These are phyloP conservation scores for Enteromius viviparus DNA, from an alignment of 2,797 vertebrate species.

Conservation along the genomic window DNA sequence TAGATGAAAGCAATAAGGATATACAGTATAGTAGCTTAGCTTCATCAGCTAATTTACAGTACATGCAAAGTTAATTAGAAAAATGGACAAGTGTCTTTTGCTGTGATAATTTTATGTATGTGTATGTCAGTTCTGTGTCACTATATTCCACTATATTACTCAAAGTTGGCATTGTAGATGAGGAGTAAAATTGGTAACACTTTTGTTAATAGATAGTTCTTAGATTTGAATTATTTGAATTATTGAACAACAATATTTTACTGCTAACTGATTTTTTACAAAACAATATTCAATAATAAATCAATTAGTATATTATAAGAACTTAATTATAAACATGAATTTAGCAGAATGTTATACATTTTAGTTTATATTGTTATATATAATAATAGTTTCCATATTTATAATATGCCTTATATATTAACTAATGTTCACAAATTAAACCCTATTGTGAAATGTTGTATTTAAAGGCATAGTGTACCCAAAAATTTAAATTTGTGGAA, in stretches of 20 bases:
- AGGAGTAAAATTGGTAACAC: neutral
- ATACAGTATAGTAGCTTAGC: neutral
- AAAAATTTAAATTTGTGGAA: too few species aligned
- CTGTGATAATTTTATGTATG: neutral
- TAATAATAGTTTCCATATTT: too few species aligned
- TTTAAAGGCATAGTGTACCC: too few species aligned
- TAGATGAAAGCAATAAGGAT: neutral
- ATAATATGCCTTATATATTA: too few species aligned
- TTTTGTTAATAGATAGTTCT: neutral
- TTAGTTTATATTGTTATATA: too few species aligned
- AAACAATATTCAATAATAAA: neutral
- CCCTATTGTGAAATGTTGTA: too few species aligned
- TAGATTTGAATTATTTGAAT: neutral
- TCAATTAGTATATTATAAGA: neutral
- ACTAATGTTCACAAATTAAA: too few species aligned
- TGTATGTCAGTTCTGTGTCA: neutral
- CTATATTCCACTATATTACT: neutral
- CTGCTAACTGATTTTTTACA: neutral
- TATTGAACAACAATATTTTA: neutral
- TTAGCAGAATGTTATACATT: too few species aligned
- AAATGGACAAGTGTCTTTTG: neutral
- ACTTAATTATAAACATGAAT: neutral
- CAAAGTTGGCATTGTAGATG: neutral
- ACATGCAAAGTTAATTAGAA: neutral
- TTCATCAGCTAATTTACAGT: neutral